Evolutionary conservation across 2,113 vertebrate species (phyloP).

Genomic region (Tupaia chinensis): DNA sequence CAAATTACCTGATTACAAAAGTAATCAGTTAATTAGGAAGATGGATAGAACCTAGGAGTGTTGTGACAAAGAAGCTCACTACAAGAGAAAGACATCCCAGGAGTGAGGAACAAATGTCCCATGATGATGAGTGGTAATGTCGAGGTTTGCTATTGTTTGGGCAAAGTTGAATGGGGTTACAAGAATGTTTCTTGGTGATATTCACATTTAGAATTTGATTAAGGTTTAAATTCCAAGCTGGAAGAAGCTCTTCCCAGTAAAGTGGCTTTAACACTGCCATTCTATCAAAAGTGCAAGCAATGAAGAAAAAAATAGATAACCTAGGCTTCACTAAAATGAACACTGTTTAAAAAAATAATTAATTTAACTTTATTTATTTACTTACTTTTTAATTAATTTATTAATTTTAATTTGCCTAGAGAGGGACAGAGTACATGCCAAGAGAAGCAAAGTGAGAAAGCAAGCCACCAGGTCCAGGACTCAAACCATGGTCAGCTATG

Average conservation of each 20-base stretch:
- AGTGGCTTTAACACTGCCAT: neutral
- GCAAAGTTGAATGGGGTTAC: neutral
- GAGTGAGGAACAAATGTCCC: neutral
- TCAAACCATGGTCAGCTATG: too few species aligned
- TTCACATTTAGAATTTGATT: neutral
- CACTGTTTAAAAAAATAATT: neutral
- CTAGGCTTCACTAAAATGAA: neutral
- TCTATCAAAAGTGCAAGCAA: neutral
- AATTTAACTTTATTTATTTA: too few species aligned
- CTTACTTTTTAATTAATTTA: too few species aligned
- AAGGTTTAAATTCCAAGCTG: neutral
- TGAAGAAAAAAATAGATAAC: neutral
- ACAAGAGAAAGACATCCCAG: neutral
- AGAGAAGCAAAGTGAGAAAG: too few species aligned
- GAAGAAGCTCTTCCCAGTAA: neutral
- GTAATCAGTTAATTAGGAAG: neutral
- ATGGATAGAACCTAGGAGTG: neutral
- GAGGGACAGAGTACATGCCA: too few species aligned
- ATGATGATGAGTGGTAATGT: neutral
- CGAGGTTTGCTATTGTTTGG: neutral
- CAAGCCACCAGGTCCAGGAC: too few species aligned
- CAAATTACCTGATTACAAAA: neutral
- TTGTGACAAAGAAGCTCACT: neutral
- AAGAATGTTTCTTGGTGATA: neutral
- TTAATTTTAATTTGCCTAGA: too few species aligned